Conservation (phyloP, 1,140 invertebrate species). For the Papilio machaon region DNA sequence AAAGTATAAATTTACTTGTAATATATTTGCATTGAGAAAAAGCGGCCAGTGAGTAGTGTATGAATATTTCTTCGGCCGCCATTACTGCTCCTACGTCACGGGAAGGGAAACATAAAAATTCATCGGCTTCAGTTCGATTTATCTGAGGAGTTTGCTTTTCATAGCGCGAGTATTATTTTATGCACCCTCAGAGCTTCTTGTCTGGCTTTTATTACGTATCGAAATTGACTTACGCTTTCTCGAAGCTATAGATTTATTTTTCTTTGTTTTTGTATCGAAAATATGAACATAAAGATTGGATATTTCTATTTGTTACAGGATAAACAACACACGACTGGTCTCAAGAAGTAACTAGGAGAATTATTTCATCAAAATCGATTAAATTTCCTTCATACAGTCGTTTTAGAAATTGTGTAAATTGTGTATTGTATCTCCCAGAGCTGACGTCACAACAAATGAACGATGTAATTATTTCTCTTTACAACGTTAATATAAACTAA, state of each 20-base stretch:
- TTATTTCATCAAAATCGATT: neutral
- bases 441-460: neutral
- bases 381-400: neutral
- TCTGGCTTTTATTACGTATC: constrained; percentile 35
- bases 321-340: neutral
- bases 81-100: constrained; percentile 14
- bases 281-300: constrained; percentile 5
- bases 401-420: too few species aligned
- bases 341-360: neutral
- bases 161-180: constrained; percentile 34
- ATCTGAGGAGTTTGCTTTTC: constrained; percentile 34
- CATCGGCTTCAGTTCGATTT: constrained; percentile 29
- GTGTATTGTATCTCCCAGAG: neutral
- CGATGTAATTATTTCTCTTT: neutral
- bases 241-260: constrained; percentile 6
- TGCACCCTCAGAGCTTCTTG: constrained; percentile 27
- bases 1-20: constrained; percentile 13
- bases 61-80: constrained; percentile 10
- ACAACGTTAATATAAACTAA: neutral
- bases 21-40: constrained; percentile 3
- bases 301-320: neutral
- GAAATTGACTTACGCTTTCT: constrained; percentile 32
- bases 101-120: constrained; percentile 34
- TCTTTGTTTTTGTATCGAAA: constrained; percentile 20
- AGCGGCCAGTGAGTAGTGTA: neutral